Evolutionary conservation across 2,888 invertebrate species (phyloP), one percentile per base, ranked within the genome.

Genomic region (Tubulanus polymorphus): DNA sequence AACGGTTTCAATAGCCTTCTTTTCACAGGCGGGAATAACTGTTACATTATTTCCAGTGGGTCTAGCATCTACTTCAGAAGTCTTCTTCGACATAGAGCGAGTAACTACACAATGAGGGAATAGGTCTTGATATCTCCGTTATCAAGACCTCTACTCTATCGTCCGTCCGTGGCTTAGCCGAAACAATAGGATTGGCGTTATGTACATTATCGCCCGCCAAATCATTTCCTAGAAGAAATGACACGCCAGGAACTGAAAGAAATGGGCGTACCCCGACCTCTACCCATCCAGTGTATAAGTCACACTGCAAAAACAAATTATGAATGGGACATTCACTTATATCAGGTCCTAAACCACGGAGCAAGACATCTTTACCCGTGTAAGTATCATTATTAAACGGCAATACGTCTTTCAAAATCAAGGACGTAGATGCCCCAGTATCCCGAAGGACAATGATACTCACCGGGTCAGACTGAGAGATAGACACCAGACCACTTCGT

Each of bases 371-470:
- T n/a, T 35, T 29, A 35, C 54, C 51, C 28, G 55, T 41, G 51
- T 30, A 59, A 35, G 53, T 35, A 46, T 50, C 45, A 37, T 59
- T 55, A 47, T 48, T 46, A 49, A 61, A 54, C 10, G 50, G 48
- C 56, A 57, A 51, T 20, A 32, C 46, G 48, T 51, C 59, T 45
- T 52, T 50, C 41, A 61, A 48, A 35, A 63, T 47, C 29, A 61
- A 49, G 41, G 59, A 57, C 52, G 60, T 57, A 57, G 58, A 51
- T 46, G 60, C 58, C 25, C 55, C 59, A 3, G 60, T 62, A 47
- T 63, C 59, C 35, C 57, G 30, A n/a, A n/a, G n/a, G n/a, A n/a
- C n/a, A n/a, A n/a, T n/a, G n/a, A n/a, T n/a, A n/a, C n/a, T n/a
- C n/a, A n/a, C n/a, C n/a, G n/a, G n/a, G n/a, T n/a, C n/a, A n/a